Conservation (phyloP, 2,888 invertebrate genomes). For the Coremacera marginata region DNA sequence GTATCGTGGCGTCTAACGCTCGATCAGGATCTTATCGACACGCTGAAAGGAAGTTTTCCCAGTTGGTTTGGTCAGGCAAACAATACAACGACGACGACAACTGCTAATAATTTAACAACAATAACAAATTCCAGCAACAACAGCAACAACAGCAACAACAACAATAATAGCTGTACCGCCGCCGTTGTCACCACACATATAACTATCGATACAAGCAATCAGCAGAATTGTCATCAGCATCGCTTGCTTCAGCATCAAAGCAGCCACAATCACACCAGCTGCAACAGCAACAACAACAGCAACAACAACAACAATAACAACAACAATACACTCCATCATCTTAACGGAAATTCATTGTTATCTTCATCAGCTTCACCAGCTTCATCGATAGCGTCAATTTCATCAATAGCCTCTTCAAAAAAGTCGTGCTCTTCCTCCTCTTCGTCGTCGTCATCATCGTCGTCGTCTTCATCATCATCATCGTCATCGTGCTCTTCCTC, state of each 20-base stretch:
- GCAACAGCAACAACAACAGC: conserved; percentile 22
- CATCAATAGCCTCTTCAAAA: conserved; percentile 56
- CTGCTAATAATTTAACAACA: conserved; percentile 30
- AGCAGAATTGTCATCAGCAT: conserved; percentile 37
- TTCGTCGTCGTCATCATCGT: conserved; percentile 49
- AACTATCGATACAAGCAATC: conserved; percentile 48
- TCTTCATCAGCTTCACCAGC: conserved; percentile 62
- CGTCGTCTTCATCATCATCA: conserved; percentile 36
- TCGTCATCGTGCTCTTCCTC: conserved; percentile 25
- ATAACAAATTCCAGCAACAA: neutral
- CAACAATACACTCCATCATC: conserved; percentile 58
- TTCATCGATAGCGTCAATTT: conserved; percentile 62
- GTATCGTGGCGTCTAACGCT: conserved; percentile 92
- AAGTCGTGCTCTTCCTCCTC: conserved; percentile 48
- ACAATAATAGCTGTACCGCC: conserved; percentile 43
- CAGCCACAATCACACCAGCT: conserved; percentile 30
- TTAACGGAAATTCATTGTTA: conserved; percentile 41
- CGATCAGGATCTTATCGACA: conserved; percentile 92
- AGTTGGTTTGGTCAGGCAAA: conserved; percentile 80
- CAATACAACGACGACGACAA: conserved; percentile 48
- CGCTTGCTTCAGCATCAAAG: conserved; percentile 28
- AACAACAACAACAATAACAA: conserved; percentile 33
- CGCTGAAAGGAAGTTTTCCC: conserved; percentile 91
- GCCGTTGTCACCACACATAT: conserved; percentile 43
- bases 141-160: conserved; percentile 40